These are phyloP conservation scores for Phalacrocorax carbo DNA, from an alignment of 2,113 vertebrate species.

Conservation along the genomic window DNA sequence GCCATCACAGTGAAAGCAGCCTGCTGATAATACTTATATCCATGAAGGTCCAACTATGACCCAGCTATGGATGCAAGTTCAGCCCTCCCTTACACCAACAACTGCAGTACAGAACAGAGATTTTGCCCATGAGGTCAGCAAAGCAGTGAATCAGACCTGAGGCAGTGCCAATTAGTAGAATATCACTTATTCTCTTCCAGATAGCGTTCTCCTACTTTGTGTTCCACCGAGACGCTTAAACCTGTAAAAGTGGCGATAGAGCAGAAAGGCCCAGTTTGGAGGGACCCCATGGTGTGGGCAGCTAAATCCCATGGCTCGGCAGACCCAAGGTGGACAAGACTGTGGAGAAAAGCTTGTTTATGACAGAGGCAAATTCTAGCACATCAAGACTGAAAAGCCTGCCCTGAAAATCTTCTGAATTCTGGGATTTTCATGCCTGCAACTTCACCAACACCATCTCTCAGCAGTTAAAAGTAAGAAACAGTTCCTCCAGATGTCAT, in stretches of 20 bases:
- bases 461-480: background rate
- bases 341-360: background rate
- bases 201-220: background rate
- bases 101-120: background rate
- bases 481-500: background rate
- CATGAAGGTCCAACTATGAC: background rate
- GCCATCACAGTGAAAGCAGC: background rate
- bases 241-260: background rate
- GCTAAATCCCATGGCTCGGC: background rate
- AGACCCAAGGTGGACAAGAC: background rate
- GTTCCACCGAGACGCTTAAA: background rate
- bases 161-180: background rate
- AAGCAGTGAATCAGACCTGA: background rate
- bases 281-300: fast-evolving
- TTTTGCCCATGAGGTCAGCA: background rate
- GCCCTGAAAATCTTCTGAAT: background rate
- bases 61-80: background rate
- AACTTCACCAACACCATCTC: background rate
- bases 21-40: background rate
- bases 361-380: background rate
- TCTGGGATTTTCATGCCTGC: background rate
- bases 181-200: background rate
- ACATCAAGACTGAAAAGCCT: background rate
- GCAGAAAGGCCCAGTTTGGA: background rate
- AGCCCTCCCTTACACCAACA: background rate